Evolutionary conservation across 2,113 vertebrate genomes (phyloP), one percentile per base, ranked within the genome.

Genomic region (Dasyurus viverrinus): DNA sequence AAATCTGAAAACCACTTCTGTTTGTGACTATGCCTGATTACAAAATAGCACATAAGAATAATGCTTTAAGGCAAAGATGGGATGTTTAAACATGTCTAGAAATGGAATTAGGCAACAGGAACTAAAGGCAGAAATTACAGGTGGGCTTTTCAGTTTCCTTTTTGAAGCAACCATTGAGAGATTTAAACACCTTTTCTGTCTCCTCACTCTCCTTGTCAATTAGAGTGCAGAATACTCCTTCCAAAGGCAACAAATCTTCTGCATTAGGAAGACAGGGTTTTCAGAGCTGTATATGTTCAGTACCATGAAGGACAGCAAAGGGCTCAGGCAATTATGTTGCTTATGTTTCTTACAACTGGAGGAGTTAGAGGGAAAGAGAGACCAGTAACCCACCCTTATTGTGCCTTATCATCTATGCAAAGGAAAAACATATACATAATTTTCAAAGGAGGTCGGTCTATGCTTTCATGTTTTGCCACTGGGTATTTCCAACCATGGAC

Each of bases 201-300:
- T 84, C n/a, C 68, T 42, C n/a, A 42, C 68, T 42, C 16, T 84
- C 68, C 68, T n/a, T 84, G 68, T 84, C 68, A 84, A 42, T 84
- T 84, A 84, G 68, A 84, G 68, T 84, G n/a, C 68, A 84, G 68
- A 84, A 84, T 84, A 42, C n/a, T 84, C 68, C n/a, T 84, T 84
- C 68, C n/a, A 84, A 84, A 84, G 68, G 68, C n/a, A 42, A 42
- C 68, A 84, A 84, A 84, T 84, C 68, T 68, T 68, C 57, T 42
- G 16, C 2, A 7, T 84, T 84, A 42, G 68, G 68, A 84, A 84
- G n/a, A n/a, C n/a, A 23, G n/a, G 42, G 68, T 84, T 84, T 84
- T 84, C 68, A 23, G 68, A 84, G n/a, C 68, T 84, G 19, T 42
- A 5, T 84, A 42, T 42, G n/a, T 84, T 84, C 68, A 84, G n/a